Base-by-base conservation (phyloP, 2,113 vertebrate genomes). In the Lethenteron camtschaticum region DNA sequence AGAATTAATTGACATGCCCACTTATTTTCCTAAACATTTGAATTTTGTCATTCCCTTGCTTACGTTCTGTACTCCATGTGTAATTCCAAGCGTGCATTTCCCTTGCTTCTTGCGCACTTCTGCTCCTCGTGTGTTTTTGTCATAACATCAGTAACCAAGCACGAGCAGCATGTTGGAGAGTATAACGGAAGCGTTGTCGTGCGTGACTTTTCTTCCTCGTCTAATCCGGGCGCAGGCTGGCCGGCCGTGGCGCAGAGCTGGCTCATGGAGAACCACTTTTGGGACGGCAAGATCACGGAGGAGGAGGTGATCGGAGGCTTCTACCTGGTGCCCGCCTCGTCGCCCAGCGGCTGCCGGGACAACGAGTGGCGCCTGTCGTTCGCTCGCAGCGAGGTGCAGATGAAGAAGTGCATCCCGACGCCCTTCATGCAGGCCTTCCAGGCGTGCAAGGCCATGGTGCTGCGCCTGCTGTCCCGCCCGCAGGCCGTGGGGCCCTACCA, bases 201-300 rank as follows among this genome's bases (percentile, higher is more conserved):
- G 59, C 59, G 6, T 11, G 10, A n/a, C n/a, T 66, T 1, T 66
- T 11, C 24, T 66, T n/a, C 63, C 24, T 66, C n/a, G 41, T 41
- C 4, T 41, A 41, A 41, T 41, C 41, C 41, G 41, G n/a, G 63
- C 63, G n/a, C 63, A 66, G 63, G 92, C 14, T 97, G 92, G 92
- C 92, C 92, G 0, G 92, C 91, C 0, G 92, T 97, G 13, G 92
- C 92, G 3, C 92, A 97, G 81, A 90, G 88, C 80, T 97, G 92
- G 92, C 83, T 97, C 77, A 97, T 96, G 91, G 92, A 97, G 77
- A 97, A 97, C 81, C 92, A 97, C 78, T 97, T 97, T 77, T 97
- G 92, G 92, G 92, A 97, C 2, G 92, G 92, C 56, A 97, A 97
- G 81, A 95, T 97, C 76, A 97, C 92, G 0, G 92, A 97, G 75